Evolutionary conservation across 2,113 vertebrate species (phyloP), one percentile per base, ranked within the genome.

Genomic region (Pluvianellus socialis): DNA sequence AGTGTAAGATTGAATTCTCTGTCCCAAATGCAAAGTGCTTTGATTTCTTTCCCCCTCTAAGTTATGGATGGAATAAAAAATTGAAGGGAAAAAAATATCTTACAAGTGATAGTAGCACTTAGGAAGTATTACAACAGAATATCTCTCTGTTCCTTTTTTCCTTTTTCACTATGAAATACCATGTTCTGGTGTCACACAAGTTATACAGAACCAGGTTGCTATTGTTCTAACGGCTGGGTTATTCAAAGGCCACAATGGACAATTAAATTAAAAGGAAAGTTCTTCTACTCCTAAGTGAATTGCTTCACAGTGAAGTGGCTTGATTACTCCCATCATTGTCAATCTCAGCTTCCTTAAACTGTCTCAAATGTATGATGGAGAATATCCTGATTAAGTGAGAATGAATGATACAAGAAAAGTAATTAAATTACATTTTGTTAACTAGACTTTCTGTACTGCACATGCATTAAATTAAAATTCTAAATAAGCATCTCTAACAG

Each of bases 321-420:
- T 90, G 62, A 96, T 97, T 97, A 95, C 71, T 92, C 56, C 72
- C 91, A 73, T 81, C 88, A 96, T 85, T 93, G 96, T 96, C 96
- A 95, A 85, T 91, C 86, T 95, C 76, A 95, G 72, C 79, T 96
- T 98, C 94, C 95, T 97, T 77, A 58, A 81, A 88, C n/a, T 61
- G 38, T 50, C 63, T 94, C 62, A 93, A 83, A 96, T 65, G 94
- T 89, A 67, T 33, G 74, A 28, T 86, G 62, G 62, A 96, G 96
- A 97, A 95, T 49, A 97, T 84, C 89, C 86, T 92, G 58, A 70
- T 93, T 87, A 86, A 89, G 33, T 52, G 22, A 87, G 63, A 93
- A 81, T 15, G 21, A 88, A 95, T 47, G 28, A 92, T 82, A 95
- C n/a, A 44, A 79, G 80, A 87, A 96, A 95, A 83, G 75, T 47